Evolutionary conservation across 2,797 vertebrate species (phyloP).

Genomic region (Gymnothorax reevesii): DNA sequence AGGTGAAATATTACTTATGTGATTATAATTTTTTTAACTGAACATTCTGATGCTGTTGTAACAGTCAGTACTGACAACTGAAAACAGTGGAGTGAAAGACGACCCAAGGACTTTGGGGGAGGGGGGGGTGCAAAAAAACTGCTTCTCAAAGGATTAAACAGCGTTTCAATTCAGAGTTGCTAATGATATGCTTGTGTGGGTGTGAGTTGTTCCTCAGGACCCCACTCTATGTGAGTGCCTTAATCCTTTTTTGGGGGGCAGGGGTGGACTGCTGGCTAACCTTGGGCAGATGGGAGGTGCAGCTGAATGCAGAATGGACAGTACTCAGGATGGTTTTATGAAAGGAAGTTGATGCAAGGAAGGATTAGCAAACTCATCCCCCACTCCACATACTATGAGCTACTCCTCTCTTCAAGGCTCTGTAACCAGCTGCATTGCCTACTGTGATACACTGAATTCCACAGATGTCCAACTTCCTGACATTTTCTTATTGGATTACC

Average conservation of each 20-base stretch:
- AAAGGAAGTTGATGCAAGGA: not conserved
- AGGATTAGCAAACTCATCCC: not conserved
- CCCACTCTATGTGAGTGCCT: not conserved
- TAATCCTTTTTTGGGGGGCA: not conserved
- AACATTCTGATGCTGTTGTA: too few species aligned
- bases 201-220: not conserved
- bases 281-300: not conserved
- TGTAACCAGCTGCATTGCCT: not conserved
- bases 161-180: too few species aligned
- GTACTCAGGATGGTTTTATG: not conserved
- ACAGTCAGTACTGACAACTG: too few species aligned
- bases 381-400: not conserved
- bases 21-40: too few species aligned
- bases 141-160: too few species aligned
- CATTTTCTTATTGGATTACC: not conserved
- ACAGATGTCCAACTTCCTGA: not conserved
- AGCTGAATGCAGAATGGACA: not conserved
- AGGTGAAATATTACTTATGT: too few species aligned
- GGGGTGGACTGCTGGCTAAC: not conserved
- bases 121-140: too few species aligned
- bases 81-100: too few species aligned
- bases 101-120: too few species aligned
- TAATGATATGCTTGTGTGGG: too few species aligned
- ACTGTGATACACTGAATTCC: not conserved
- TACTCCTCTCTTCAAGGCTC: not conserved